phyloP scores from a whole-genome alignment of 2,113 vertebrate species.

The Athene noctua region DNA sequence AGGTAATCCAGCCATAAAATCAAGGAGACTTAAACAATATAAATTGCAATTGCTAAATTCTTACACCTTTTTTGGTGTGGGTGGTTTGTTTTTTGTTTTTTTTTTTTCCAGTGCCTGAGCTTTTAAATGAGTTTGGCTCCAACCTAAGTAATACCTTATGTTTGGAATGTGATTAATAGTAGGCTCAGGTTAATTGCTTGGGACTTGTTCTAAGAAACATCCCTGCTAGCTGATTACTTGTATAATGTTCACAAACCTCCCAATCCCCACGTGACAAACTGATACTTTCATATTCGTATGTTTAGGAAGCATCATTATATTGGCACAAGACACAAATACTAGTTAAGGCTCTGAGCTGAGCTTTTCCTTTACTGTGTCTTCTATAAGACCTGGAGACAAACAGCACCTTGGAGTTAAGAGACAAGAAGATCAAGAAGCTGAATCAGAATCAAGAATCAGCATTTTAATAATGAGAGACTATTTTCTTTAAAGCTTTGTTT shows the following conservation, averaged over 20 bases:
- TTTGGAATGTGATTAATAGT: background rate
- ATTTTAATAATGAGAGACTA: background rate
- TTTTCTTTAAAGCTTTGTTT: conserved; percentile 20
- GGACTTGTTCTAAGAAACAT: background rate
- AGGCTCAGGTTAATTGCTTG: background rate
- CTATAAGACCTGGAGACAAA: background rate
- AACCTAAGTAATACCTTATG: background rate
- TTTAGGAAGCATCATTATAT: background rate
- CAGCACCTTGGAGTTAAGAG: background rate
- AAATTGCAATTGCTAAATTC: background rate
- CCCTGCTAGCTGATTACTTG: background rate
- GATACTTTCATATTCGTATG: background rate
- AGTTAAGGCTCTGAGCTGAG: background rate
- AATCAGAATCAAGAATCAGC: background rate
- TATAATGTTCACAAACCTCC: background rate
- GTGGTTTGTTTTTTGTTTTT: background rate
- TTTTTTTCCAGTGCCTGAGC: background rate
- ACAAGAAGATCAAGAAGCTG: background rate
- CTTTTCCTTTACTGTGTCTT: background rate
- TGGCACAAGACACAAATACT: background rate
- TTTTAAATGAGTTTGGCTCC: background rate
- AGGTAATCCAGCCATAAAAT: background rate
- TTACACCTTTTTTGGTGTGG: background rate
- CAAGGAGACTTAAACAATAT: background rate
- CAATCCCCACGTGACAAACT: background rate